Evolutionary conservation across 2,797 vertebrate species (phyloP).

Genomic region (Synaphobranchus kaupii): DNA sequence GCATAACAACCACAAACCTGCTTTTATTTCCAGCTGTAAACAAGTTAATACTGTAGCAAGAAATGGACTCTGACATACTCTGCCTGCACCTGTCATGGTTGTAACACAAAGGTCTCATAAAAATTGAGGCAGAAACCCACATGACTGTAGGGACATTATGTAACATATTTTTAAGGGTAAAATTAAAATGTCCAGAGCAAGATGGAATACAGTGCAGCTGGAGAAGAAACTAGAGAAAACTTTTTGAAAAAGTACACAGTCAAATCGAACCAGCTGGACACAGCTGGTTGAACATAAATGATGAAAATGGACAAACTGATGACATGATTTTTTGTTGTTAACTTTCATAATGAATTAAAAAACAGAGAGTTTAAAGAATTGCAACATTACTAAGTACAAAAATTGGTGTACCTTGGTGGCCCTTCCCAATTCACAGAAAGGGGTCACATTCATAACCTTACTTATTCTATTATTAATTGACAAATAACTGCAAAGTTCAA

Average conservation of each 20-base stretch:
- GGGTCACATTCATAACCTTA: no score
- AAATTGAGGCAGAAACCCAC: neutral
- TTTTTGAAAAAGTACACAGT: neutral
- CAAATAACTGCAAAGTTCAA: no score
- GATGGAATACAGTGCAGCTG: neutral
- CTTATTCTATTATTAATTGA: no score
- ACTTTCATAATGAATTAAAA: neutral
- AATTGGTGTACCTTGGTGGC: neutral
- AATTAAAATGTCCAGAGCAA: neutral
- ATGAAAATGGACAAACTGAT: neutral
- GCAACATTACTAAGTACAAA: no score
- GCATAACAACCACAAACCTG: neutral
- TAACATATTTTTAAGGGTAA: constrained; percentile 2
- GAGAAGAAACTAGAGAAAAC: neutral
- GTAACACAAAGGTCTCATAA: neutral
- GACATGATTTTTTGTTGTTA: neutral
- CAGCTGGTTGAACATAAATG: no score
- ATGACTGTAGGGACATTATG: neutral
- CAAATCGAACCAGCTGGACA: neutral
- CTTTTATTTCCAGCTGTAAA: neutral
- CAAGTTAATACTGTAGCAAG: neutral
- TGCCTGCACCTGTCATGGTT: constrained; percentile 3
- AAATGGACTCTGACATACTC: neutral
- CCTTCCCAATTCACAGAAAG: no score
- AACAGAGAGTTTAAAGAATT: neutral